Base-by-base conservation (phyloP, 2,888 invertebrate genomes). In the Drosophila anceps region DNA sequence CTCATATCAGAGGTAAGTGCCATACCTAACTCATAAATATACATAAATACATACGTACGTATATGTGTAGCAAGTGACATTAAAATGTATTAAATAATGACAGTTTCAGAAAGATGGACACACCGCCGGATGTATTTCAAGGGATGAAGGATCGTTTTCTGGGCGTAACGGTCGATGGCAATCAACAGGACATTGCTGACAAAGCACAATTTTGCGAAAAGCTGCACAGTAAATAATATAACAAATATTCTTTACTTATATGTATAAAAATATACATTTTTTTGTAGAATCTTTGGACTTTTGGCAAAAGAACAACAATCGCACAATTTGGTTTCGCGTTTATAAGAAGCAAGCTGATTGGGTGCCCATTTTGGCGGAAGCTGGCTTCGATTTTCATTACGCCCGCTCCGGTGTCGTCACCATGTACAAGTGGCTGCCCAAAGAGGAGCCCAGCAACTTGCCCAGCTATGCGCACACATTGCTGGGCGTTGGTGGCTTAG, bases 331-430 rank as follows among this genome's bases (percentile, higher is more conserved):
- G 98, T 97, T 98, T 91, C 95, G 95, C 91, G 95, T 98, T 0
- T 93, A 95, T 87, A 94, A 95, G 46, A 93, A 95, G 71, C 95
- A 97, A 88, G 94, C 96, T 5, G 94, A 94, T 18, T 96, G 96
- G 96, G 95, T 98, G 41, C 97, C 97, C 18, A 90, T 95, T 74
- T 93, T 98, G 76, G 95, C 95, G 8, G 94, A 95, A 95, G 94
- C 95, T 90, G 97, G 96, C 20, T 98, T 98, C 92, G 95, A 95
- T 81, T 98, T 96, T 91, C 98, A 98, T 92, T 97, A 98, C 93
- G 96, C 98, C 0, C 95, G 96, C 88, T 94, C 95, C 61, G 95
- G 96, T 37, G 96, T 95, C 92, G 96, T 97, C 0, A 96, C 96
- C 94, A 95, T 98, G 94, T 96, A 95, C 84, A 95, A 95, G 91